These are phyloP conservation scores for Polymixis lichenea DNA, from an alignment of 2,888 invertebrate species.

Conservation along the genomic window DNA sequence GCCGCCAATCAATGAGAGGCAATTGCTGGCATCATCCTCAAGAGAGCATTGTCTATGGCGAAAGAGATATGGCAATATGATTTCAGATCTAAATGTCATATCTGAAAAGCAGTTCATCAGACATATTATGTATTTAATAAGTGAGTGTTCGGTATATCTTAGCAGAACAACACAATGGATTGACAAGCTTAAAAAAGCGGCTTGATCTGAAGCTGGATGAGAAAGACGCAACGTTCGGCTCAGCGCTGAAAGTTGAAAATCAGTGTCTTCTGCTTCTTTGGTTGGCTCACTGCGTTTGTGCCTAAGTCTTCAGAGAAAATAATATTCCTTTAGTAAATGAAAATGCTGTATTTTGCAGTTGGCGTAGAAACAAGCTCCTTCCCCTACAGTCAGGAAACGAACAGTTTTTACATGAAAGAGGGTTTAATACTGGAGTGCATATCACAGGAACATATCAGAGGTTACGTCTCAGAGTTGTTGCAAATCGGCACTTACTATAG, in stretches of 20 bases:
- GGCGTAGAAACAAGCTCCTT: conserved; percentile 91
- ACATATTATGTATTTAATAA: conserved; percentile 87
- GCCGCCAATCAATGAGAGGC: conserved; percentile 80
- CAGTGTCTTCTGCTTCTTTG: neutral
- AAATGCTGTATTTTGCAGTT: conserved; percentile 81
- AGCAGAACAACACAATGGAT: neutral
- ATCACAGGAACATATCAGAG: conserved; percentile 83
- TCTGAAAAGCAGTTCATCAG: conserved; percentile 86
- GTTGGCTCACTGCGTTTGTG: neutral
- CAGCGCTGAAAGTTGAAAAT: neutral
- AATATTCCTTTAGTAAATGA: neutral
- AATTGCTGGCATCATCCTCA: conserved; percentile 82
- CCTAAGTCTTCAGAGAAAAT: neutral
- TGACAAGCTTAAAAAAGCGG: neutral
- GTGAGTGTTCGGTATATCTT: conserved; percentile 75
- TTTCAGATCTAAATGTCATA: conserved; percentile 76
- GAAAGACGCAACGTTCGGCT: neutral
- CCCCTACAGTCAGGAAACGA: conserved; percentile 80
- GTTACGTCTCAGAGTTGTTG: conserved; percentile 81
- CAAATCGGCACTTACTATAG: conserved; percentile 85
- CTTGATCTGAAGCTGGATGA: no score
- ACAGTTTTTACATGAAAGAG: conserved; percentile 85
- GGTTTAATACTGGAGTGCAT: conserved; percentile 86
- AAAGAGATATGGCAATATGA: conserved; percentile 71
- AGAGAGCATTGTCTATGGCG: conserved; percentile 84